Conservation (phyloP, 2,113 vertebrate genomes). For the Rhinichthys klamathensis region DNA sequence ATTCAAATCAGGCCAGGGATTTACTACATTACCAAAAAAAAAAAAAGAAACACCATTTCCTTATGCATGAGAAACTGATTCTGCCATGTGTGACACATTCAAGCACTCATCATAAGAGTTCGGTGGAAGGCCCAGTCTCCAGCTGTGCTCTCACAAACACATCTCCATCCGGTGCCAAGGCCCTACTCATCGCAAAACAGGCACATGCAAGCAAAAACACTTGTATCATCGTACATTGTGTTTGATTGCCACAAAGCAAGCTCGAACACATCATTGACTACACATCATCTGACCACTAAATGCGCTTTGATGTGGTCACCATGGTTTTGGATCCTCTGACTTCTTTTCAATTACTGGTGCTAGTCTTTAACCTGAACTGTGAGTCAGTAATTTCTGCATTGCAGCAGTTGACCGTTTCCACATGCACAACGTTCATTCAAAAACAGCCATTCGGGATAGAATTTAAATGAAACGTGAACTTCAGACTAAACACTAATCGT, state of each 20-base stretch:
- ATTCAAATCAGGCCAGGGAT: conserved; percentile 1
- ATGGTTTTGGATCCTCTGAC: conserved; percentile 7
- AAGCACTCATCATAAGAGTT: neutral
- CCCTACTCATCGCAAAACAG: conserved; percentile 2
- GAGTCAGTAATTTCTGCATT: conserved; percentile 24
- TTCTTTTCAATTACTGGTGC: conserved; percentile 2
- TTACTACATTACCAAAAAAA: neutral
- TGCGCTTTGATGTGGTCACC: neutral
- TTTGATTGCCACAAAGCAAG: neutral
- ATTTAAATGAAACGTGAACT: conserved; percentile 13
- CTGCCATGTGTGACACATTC: neutral
- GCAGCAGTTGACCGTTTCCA: conserved; percentile 32
- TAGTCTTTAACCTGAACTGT: conserved; percentile 13
- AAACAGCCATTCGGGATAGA: neutral
- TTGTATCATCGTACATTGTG: neutral
- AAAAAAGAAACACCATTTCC: neutral
- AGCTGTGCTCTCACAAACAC: conserved; percentile 17
- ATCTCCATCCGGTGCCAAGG: neutral
- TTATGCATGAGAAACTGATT: neutral
- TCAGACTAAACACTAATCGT: conserved; percentile 2
- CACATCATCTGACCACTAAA: conserved; percentile 6
- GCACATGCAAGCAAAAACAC: conserved; percentile 17
- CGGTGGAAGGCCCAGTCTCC: neutral
- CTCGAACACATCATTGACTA: conserved; percentile 5
- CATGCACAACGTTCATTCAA: conserved; percentile 14